Evolutionary conservation across 2,888 invertebrate species (phyloP).

Genomic region (Synergus itoensis): DNA sequence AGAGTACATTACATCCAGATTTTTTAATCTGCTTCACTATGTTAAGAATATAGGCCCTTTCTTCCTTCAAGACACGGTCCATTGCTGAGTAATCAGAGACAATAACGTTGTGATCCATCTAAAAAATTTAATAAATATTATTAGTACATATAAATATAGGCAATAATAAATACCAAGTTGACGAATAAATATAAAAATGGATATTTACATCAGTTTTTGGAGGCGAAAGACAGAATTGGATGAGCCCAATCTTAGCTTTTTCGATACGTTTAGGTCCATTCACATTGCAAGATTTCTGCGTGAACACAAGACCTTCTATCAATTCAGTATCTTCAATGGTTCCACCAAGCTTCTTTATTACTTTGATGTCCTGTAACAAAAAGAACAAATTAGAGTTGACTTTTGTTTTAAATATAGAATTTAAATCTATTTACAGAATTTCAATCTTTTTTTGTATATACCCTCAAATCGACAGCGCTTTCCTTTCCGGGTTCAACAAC

Average conservation of each 20-base stretch:
- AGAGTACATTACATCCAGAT: conserved; percentile 97
- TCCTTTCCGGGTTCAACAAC: conserved; percentile 87
- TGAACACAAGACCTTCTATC: conserved; percentile 96
- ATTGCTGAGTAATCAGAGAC: conserved; percentile 99
- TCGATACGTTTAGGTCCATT: conserved; percentile 96
- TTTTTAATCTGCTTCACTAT: conserved; percentile 99
- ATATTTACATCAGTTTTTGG: conserved; percentile 96
- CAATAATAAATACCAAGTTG: neutral
- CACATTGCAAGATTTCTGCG: conserved; percentile 91
- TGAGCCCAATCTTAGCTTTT: conserved; percentile 98
- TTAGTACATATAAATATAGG: conserved; percentile 1
- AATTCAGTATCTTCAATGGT: conserved; percentile 98
- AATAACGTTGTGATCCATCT: conserved; percentile 97
- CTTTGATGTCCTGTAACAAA: conserved; percentile 88
- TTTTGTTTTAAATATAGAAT: conserved; percentile 18
- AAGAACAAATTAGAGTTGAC: conserved; percentile 18
- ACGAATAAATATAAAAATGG: neutral
- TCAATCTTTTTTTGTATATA: conserved; percentile 54
- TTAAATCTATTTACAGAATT: neutral
- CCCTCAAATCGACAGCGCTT: conserved; percentile 90
- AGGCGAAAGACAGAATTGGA: conserved; percentile 99
- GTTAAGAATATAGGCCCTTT: conserved; percentile 97
- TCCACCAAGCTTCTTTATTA: conserved; percentile 97
- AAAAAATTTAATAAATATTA: conserved; percentile 52
- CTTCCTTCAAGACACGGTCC: conserved; percentile 98